Percentiles rank a stretch among this genome's conserved stretches.
These are phyloP conservation scores for Ifrita kowaldi DNA, from an alignment of 2,113 vertebrate species.

Conservation along the genomic window DNA sequence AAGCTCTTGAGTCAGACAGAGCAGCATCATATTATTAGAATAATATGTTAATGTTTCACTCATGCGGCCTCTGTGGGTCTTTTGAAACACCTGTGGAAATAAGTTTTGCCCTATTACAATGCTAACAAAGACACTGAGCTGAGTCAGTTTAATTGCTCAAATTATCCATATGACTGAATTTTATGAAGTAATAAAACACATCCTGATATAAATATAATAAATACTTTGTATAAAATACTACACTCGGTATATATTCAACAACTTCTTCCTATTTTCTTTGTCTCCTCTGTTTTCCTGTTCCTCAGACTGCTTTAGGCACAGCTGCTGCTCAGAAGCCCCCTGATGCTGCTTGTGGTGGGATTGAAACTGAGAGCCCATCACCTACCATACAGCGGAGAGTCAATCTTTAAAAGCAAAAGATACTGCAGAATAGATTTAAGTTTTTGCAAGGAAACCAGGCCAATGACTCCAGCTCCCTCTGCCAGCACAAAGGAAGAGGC, in stretches of 20 bases:
- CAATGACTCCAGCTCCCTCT: neutral
- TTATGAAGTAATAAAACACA: conserved; percentile 66
- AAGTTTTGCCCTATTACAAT: conserved; percentile 33
- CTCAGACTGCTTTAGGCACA: neutral
- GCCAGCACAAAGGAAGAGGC: neutral
- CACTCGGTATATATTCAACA: neutral
- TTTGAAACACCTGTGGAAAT: conserved; percentile 72
- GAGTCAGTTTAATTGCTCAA: conserved; percentile 30
- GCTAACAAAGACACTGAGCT: conserved; percentile 13
- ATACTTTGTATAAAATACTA: neutral
- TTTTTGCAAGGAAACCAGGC: neutral
- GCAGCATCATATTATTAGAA: conserved; percentile 71
- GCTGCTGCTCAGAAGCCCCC: neutral
- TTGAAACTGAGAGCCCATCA: neutral
- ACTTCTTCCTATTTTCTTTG: neutral
- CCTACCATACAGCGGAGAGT: accelerated
- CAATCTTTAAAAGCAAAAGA: neutral
- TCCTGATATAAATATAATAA: conserved; percentile 57
- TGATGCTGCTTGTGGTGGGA: neutral
- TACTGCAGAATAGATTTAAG: neutral
- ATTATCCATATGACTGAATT: conserved; percentile 31
- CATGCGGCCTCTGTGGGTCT: conserved; percentile 34
- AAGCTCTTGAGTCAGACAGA: conserved; percentile 67
- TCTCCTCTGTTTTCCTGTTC: neutral
- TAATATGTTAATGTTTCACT: conserved; percentile 71